A percentile compares a stretch with the other conserved stretches of the same genome.
Conservation (phyloP, 2,113 vertebrate genomes). For the Scortum barcoo region DNA sequence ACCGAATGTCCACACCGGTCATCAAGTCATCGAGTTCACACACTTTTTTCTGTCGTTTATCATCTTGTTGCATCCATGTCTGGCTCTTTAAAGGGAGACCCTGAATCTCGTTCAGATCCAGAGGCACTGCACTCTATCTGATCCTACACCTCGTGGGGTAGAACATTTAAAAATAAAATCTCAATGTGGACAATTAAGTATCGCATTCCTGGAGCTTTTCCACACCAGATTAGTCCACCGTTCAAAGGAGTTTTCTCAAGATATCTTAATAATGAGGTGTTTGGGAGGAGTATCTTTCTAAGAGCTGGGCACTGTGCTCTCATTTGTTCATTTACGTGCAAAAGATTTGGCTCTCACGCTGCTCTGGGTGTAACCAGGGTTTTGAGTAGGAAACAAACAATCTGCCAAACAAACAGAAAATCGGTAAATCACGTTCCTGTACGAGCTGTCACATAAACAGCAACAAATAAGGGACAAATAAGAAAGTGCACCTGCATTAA, state of each 20-base stretch:
- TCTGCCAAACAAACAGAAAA: background rate
- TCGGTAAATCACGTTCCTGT: background rate
- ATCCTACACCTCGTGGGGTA: background rate
- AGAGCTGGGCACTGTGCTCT: background rate
- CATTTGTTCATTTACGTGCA: background rate
- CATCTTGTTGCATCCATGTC: background rate
- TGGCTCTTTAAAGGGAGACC: background rate
- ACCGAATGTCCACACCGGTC: constrained; percentile 13
- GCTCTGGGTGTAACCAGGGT: background rate
- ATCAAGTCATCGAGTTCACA: background rate
- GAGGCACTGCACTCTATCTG: background rate
- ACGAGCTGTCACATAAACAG: no score
- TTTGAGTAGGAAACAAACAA: background rate
- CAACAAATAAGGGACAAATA: no score
- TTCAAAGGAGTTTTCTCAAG: background rate
- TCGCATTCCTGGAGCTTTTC: background rate
- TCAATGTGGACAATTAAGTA: background rate
- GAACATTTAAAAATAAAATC: background rate
- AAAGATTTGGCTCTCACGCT: background rate
- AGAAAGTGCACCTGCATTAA: no score
- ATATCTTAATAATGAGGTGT: background rate
- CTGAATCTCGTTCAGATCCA: background rate
- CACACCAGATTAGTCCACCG: background rate
- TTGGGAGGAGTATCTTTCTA: background rate
- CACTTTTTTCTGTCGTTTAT: background rate